Evolutionary conservation across 2,888 invertebrate species (phyloP).

Genomic region (Atethmia centrago): DNA sequence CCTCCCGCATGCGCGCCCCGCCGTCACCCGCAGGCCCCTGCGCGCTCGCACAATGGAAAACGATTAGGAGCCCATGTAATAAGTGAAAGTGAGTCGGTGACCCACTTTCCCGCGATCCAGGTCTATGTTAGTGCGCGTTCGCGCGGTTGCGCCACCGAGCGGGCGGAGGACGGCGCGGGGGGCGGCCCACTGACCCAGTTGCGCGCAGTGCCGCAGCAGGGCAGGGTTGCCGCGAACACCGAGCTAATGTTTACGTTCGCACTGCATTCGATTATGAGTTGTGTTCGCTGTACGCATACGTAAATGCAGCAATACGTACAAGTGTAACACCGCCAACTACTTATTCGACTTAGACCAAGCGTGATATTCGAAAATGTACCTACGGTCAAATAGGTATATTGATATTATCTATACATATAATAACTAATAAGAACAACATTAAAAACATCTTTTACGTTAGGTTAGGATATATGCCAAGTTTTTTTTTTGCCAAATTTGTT

Average conservation of each 20-base stretch:
- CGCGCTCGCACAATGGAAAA: conserved; percentile 92
- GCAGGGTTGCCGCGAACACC: conserved; percentile 89
- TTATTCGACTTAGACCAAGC: conserved; percentile 26
- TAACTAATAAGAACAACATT: neutral
- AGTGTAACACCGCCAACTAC: conserved; percentile 38
- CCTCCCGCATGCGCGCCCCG: conserved; percentile 90
- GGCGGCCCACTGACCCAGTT: conserved; percentile 97
- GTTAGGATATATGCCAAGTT: neutral
- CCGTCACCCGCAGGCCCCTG: conserved; percentile 87
- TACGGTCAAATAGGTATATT: neutral
- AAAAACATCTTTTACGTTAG: neutral
- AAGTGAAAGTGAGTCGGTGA: conserved; percentile 97
- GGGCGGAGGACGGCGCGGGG: conserved; percentile 89
- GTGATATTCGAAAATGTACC: conserved; percentile 10
- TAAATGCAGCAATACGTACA: conserved; percentile 60
- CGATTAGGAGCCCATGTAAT: conserved; percentile 95
- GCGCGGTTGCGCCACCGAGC: conserved; percentile 89
- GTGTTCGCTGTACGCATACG: conserved; percentile 66
- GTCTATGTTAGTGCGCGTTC: conserved; percentile 95
- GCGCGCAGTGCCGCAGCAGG: conserved; percentile 92
- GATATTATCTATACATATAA: neutral
- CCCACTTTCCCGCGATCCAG: conserved; percentile 98
- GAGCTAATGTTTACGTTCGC: conserved; percentile 87
- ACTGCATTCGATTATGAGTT: conserved; percentile 78
- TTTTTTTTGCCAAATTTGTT: neutral